Evolutionary conservation across 1,140 invertebrate species (phyloP), one percentile per base, ranked within the genome.

Genomic region (Sipha flava): DNA sequence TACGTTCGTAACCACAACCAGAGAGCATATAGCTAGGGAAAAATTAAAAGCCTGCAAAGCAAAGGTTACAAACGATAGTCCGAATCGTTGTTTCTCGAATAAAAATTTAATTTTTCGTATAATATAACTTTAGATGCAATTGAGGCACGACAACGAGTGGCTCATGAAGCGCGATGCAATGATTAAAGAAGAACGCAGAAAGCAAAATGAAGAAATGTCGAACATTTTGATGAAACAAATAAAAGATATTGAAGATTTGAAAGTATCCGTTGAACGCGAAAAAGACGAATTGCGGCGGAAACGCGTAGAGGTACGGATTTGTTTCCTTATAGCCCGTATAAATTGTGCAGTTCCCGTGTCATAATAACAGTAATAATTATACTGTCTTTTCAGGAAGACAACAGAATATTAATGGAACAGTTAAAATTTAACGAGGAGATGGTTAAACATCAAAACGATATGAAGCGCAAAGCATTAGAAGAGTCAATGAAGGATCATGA

Each of bases 101-200:
- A 31, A 1, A 12, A n/a, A 3, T 34, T 34, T 34, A 21, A n/a
- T 12, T n/a, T n/a, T n/a, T n/a, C n/a, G 29, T 5, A 29, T 31
- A 59, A 31, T 45, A 73, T 57, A 23, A 12, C 16, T 43, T 59
- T 45, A 57, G 47, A 3, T 26, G 16, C 29, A 43, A 4, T 26
- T 77, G 2, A 59, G 9, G 43, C 21, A 16, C 18, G 73, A 59
- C 23, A 40, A 57, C 34, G 73, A 77, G 5, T 0, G 57, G 23
- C 59, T 77, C 14, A 77, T 59, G 23, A 43, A 59, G 40, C 52
- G 59, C 10, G n/a, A 77, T 3, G 21, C n/a, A 6, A 26, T 54
- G 16, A 77, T 77, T 16, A 77, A 77, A 37, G 52, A 59, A 59
- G 73, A 77, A 23, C 52, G 73, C 1, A 59, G 26, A 54, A 77